phyloP scores from a whole-genome alignment of 2,888 invertebrate genomes.

The Anarsia innoxiella region DNA sequence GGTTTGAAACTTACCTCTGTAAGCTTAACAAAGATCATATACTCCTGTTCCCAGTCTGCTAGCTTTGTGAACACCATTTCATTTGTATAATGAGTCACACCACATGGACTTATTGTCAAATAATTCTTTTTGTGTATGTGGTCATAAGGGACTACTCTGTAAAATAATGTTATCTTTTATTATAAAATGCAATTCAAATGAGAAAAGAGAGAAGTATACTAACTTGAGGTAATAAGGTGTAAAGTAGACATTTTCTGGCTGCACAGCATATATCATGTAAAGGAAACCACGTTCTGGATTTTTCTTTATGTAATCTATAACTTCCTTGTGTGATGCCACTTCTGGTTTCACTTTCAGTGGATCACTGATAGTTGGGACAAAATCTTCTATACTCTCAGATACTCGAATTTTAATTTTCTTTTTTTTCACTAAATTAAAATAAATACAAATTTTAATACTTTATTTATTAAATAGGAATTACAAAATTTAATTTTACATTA shows the following conservation, averaged over 20 bases:
- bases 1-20: slow-evolving; percentile 71
- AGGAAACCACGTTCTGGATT: slow-evolving; percentile 79
- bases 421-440: slow-evolving; percentile 31
- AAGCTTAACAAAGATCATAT: slow-evolving; percentile 85
- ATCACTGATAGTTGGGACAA: slow-evolving; percentile 29
- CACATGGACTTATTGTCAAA: slow-evolving; percentile 87
- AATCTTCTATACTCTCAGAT: slow-evolving; percentile 11
- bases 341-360: slow-evolving; percentile 59
- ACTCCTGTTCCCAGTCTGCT: slow-evolving; percentile 87
- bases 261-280: slow-evolving; percentile 84
- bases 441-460: no score
- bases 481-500: neutral
- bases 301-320: slow-evolving; percentile 66
- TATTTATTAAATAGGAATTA: neutral
- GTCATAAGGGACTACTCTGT: slow-evolving; percentile 83
- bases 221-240: slow-evolving; percentile 85
- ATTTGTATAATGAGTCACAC: slow-evolving; percentile 85
- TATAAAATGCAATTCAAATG: neutral
- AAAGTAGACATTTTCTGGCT: slow-evolving; percentile 82
- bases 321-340: slow-evolving; percentile 58
- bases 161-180: neutral
- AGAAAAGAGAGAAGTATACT: no score
- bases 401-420: slow-evolving; percentile 41
- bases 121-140: slow-evolving; percentile 81
- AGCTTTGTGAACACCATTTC: slow-evolving; percentile 88